Conservation (phyloP, 2,888 invertebrate species). For the Folsomia manolachei region DNA sequence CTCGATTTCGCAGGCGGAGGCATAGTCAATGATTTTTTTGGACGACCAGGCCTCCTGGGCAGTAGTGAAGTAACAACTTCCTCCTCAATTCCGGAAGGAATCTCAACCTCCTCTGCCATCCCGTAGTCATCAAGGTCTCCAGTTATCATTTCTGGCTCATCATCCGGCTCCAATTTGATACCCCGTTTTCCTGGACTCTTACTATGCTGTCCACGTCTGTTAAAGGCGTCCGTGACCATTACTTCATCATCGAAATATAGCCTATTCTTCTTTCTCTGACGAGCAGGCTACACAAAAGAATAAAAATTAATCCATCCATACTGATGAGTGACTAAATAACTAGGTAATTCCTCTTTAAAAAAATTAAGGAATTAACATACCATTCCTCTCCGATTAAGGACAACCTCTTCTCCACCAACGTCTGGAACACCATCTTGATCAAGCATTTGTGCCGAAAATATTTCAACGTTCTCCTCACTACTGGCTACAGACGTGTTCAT, state of each 20-base stretch:
- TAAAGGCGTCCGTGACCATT: slow-evolving; percentile 65
- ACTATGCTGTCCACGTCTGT: slow-evolving; percentile 22
- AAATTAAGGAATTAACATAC: slow-evolving; percentile 44
- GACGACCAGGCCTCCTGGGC: slow-evolving; percentile 9
- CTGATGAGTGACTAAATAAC: neutral
- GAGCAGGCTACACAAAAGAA: slow-evolving; percentile 62
- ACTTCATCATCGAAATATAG: slow-evolving; percentile 87
- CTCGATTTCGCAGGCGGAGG: neutral
- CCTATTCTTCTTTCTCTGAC: slow-evolving; percentile 83
- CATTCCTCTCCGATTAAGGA: slow-evolving; percentile 81
- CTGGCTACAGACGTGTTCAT: too few relatives aligned
- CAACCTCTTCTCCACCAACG: slow-evolving; percentile 67
- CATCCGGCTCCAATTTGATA: slow-evolving; percentile 41
- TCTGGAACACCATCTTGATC: slow-evolving; percentile 52
- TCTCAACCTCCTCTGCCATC: slow-evolving; percentile 2
- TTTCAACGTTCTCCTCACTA: too few relatives aligned
- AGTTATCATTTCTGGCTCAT: slow-evolving; percentile 22
- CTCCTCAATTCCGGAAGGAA: neutral
- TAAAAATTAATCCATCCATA: neutral
- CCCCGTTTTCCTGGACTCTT: slow-evolving; percentile 45
- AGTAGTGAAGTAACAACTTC: neutral
- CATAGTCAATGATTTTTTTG: neutral
- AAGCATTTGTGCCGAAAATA: neutral
- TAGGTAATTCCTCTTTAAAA: neutral
- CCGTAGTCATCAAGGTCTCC: slow-evolving; percentile 20